Conservation (phyloP, 2,888 invertebrate species). For the Cremastinae sp. region DNA sequence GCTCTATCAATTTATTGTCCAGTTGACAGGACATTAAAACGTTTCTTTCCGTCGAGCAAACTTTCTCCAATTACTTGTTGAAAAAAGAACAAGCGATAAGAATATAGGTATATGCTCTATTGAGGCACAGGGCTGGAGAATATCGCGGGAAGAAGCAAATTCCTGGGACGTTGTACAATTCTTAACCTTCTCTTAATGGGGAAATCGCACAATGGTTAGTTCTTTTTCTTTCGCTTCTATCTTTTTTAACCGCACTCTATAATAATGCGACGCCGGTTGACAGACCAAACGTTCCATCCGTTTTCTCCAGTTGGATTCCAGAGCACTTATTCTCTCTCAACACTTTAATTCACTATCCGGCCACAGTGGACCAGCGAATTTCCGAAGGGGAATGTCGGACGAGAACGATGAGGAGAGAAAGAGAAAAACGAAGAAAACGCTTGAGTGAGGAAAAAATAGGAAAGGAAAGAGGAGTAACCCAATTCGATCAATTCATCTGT, state of each 20-base stretch:
- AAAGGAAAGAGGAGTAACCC: slow-evolving; percentile 20
- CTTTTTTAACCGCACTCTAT: slow-evolving; percentile 13
- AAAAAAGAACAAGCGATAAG: no score
- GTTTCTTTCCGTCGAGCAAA: no score
- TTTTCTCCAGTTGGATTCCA: slow-evolving; percentile 33
- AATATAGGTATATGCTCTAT: background rate
- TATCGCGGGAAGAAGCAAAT: slow-evolving; percentile 11
- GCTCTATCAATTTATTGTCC: no score
- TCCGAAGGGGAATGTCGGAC: slow-evolving; percentile 45
- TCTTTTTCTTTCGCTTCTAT: slow-evolving; percentile 6
- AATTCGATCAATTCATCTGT: slow-evolving; percentile 55
- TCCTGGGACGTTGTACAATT: slow-evolving; percentile 33
- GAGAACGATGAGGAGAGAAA: slow-evolving; percentile 30
- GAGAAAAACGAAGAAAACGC: slow-evolving; percentile 13
- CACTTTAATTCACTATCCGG: slow-evolving; percentile 56
- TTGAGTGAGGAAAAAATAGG: slow-evolving; percentile 47
- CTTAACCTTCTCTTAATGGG: slow-evolving; percentile 50
- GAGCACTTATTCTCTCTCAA: slow-evolving; percentile 41
- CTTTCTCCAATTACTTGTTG: no score
- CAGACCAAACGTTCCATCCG: slow-evolving; percentile 31
- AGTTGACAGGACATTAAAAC: no score
- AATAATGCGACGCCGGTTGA: slow-evolving; percentile 56
- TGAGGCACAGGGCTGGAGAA: slow-evolving; percentile 38
- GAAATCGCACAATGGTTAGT: slow-evolving; percentile 46
- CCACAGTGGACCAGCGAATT: slow-evolving; percentile 51